Conservation (phyloP, 2,113 vertebrate genomes). For the Struthio camelus region DNA sequence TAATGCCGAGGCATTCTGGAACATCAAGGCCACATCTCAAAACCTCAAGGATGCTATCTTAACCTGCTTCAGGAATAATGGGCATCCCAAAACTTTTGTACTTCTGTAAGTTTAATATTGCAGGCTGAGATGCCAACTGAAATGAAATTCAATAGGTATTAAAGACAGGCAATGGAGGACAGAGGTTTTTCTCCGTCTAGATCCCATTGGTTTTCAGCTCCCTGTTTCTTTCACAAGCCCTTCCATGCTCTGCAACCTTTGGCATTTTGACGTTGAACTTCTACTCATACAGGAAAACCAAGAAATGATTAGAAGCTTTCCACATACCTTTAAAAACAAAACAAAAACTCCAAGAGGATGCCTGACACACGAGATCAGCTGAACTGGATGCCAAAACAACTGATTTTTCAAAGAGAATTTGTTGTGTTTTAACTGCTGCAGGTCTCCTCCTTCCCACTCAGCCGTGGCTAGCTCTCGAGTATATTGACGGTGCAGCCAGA, state of each 20-base stretch:
- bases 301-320: not conserved
- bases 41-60: not conserved
- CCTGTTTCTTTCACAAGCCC: not conserved
- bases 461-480: rapidly evolving
- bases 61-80: not conserved
- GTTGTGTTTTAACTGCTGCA: not conserved
- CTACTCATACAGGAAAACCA: not conserved
- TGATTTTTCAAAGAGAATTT: not conserved
- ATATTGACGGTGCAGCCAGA: rapidly evolving
- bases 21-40: not conserved
- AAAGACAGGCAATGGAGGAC: not conserved
- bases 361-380: not conserved
- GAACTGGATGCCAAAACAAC: not conserved
- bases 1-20: not conserved
- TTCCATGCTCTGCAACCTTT: not conserved
- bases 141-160: not conserved
- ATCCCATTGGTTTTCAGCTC: no score
- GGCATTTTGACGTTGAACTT: not conserved
- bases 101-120: not conserved
- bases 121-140: not conserved
- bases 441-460: not conserved
- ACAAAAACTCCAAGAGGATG: not conserved
- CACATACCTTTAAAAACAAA: not conserved
- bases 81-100: not conserved
- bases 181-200: not conserved